phyloP scores from a whole-genome alignment of 2,888 invertebrate genomes.

The Lordiphosa fenestrarum region DNA sequence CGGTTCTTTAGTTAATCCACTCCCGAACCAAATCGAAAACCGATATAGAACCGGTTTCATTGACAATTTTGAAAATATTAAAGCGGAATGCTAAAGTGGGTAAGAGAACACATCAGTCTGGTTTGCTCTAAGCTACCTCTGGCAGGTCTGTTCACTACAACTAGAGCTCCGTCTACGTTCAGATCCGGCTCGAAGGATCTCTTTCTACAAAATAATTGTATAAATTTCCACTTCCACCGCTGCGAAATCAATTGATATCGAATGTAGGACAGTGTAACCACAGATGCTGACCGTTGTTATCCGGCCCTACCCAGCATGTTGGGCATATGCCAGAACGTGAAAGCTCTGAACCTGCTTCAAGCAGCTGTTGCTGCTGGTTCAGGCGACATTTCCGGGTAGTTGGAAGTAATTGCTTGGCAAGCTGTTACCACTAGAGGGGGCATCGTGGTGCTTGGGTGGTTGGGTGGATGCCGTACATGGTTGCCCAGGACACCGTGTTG shows the following conservation, averaged over 20 bases:
- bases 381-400: slow-evolving; percentile 73
- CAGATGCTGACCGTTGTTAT: slow-evolving; percentile 29
- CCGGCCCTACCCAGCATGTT: slow-evolving; percentile 8
- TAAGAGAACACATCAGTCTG: too few relatives aligned
- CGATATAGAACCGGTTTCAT: too few relatives aligned
- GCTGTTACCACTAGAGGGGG: slow-evolving; percentile 55
- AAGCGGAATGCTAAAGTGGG: too few relatives aligned
- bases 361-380: slow-evolving; percentile 61
- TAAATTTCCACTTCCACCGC: neutral
- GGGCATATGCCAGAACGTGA: slow-evolving; percentile 29
- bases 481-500: slow-evolving; percentile 34
- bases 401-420: slow-evolving; percentile 73
- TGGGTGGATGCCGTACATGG: slow-evolving; percentile 24
- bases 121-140: too few relatives aligned
- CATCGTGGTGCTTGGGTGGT: neutral
- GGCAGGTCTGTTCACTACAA: too few relatives aligned
- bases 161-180: too few relatives aligned
- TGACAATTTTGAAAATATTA: too few relatives aligned
- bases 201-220: too few relatives aligned
- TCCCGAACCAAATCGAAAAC: too few relatives aligned
- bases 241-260: slow-evolving; percentile 5
- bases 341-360: slow-evolving; percentile 14
- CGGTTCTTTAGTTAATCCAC: too few relatives aligned
- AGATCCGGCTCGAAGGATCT: too few relatives aligned
- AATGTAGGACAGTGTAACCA: slow-evolving; percentile 28